phyloP scores from a whole-genome alignment of 2,888 invertebrate genomes.

The Allophyes oxyacanthae region DNA sequence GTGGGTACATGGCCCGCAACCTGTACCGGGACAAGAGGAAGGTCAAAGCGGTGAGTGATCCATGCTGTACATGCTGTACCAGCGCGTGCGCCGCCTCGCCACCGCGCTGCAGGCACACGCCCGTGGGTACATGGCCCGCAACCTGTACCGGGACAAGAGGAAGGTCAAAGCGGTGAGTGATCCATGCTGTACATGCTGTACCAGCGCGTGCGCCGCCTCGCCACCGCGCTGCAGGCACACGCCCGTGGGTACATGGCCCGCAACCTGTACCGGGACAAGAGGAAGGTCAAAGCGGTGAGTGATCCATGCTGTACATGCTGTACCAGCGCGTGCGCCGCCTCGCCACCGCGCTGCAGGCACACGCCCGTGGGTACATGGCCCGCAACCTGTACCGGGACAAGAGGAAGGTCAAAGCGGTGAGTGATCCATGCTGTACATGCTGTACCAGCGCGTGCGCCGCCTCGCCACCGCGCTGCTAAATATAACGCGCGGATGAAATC shows the following conservation, averaged over 20 bases:
- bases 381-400: constrained; percentile 87
- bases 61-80: no score
- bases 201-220: constrained; percentile 89
- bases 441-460: constrained; percentile 90
- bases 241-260: constrained; percentile 93
- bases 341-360: constrained; percentile 92
- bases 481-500: no score
- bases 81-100: constrained; percentile 89
- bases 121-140: constrained; percentile 92
- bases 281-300: constrained; percentile 89
- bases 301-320: no score
- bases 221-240: constrained; percentile 92
- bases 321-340: constrained; percentile 91
- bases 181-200: no score
- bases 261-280: constrained; percentile 79
- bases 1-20: constrained; percentile 92
- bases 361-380: constrained; percentile 92
- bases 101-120: constrained; percentile 92
- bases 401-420: constrained; percentile 89
- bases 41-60: constrained; percentile 87
- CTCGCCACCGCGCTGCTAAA: constrained; percentile 92
- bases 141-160: constrained; percentile 80
- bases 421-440: no score
- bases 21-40: constrained; percentile 83
- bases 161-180: constrained; percentile 88